A percentile compares a stretch with the other conserved stretches of the same genome.
Conservation (phyloP, 30 jellyfish, hydroid and myxozoan genomes). For the Chrysaora quinquecirrha region DNA sequence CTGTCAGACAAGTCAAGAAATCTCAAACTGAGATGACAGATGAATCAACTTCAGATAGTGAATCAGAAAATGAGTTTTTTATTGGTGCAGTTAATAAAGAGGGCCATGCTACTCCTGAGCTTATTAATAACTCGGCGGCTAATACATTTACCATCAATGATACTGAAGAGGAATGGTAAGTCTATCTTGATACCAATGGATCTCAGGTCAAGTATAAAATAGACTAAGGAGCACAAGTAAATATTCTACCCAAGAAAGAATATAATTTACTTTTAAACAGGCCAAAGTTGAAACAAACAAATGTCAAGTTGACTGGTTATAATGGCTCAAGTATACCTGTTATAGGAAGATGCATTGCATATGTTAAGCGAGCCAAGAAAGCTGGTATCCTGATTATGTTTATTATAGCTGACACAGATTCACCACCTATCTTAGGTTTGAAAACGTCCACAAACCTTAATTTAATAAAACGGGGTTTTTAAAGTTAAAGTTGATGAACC, state of each 20-base stretch:
- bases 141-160: not conserved
- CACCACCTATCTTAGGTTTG: slow-evolving; percentile 32
- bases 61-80: too few relatives aligned
- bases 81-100: not conserved
- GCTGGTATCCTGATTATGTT: not conserved
- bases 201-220: not conserved
- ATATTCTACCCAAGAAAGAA: not conserved
- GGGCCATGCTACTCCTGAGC: not conserved
- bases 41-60: not conserved
- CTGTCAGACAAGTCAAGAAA: too few relatives aligned
- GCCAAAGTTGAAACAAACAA: slow-evolving; percentile 14
- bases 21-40: too few relatives aligned
- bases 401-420: not conserved
- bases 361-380: not conserved
- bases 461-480: slow-evolving; percentile 22
- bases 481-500: too few relatives aligned
- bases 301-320: slow-evolving; percentile 3
- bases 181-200: not conserved
- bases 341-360: not conserved
- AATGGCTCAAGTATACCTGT: not conserved
- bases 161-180: not conserved
- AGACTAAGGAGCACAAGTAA: slow-evolving; percentile 37
- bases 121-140: not conserved
- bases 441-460: slow-evolving; percentile 3
- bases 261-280: not conserved